phyloP scores from a whole-genome alignment of 1,140 invertebrate genomes.

The Lordiphosa stackelbergi region DNA sequence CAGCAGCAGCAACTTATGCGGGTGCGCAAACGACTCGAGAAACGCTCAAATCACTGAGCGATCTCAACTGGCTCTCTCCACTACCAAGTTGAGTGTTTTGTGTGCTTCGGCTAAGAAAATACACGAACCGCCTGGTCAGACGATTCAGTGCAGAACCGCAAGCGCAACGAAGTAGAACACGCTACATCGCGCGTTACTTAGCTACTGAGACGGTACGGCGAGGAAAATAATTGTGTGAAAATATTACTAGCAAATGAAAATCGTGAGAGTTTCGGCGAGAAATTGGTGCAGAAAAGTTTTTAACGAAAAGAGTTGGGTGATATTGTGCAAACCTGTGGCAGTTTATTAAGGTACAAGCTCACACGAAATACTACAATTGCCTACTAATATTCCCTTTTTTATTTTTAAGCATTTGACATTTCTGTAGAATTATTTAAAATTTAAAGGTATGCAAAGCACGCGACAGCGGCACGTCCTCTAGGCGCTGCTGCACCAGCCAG shows the following conservation, averaged over 20 bases:
- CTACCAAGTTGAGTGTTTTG: constrained; percentile 15
- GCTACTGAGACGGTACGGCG: too few species aligned
- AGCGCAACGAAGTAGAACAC: constrained; percentile 56
- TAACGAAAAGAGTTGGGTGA: not conserved
- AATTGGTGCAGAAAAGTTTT: not conserved
- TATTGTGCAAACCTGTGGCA: constrained; percentile 9
- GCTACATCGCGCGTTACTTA: not conserved
- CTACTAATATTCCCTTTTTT: constrained; percentile 2
- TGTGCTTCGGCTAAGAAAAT: constrained; percentile 24
- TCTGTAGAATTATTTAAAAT: constrained; percentile 22
- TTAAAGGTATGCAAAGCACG: constrained; percentile 35
- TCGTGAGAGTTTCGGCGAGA: constrained; percentile 5
- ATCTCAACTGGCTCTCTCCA: constrained; percentile 5
- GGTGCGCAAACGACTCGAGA: constrained; percentile 12
- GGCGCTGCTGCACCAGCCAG: constrained; percentile 5
- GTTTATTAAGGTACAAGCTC: constrained; percentile 16
- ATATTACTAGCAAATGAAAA: constrained; percentile 24
- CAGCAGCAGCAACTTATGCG: constrained; percentile 11
- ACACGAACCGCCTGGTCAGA: constrained; percentile 32
- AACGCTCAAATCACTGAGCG: constrained; percentile 29
- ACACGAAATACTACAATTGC: constrained; percentile 2
- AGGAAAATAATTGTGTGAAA: constrained; percentile 17
- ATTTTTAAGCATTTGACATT: constrained; percentile 29
- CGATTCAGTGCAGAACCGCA: constrained; percentile 55
- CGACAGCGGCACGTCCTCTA: constrained; percentile 20